Base-by-base conservation (phyloP, 2,113 vertebrate species). In the Sebastes schlegelii region DNA sequence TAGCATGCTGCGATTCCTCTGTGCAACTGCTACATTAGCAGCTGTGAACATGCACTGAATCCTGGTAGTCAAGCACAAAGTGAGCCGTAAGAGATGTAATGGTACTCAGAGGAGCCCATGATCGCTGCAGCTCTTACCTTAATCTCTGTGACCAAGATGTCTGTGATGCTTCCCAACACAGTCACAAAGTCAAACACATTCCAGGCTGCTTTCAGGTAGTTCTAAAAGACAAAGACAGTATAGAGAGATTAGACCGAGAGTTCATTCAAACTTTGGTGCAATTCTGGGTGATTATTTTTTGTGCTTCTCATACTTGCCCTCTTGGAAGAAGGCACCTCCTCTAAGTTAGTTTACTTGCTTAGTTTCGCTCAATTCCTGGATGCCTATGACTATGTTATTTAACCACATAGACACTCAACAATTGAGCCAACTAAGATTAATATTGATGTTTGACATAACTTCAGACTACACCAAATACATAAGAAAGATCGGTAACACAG, bases 101-200 rank as follows among this genome's bases (percentile, higher is more conserved):
- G 55, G 34, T 58, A n/a, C 55, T 12, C 42, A 14, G 58, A 9
- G 40, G 21, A 58, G n/a, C 12, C 4, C 14, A 16, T 0, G 48
- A 40, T 21, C 17, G 8, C 81, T 19, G 66, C 72, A 19, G 40
- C 71, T 94, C 96, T 97, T 94, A 99, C 98, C 94, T 97, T 97
- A 86, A 99, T 97, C 95, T 99, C 98, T 60, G 98, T 99, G 91
- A 98, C 97, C 95, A 99, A 94, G 94, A 99, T 99, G 96, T 99
- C 98, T 88, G 98, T 99, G 93, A 99, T 98, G 96, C 98, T 99
- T 90, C 98, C 98, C 90, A 99, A 94, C 80, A 99, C 98, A 1
- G 98, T 99, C 79, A 99, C 97, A 93, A 99, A 99, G 94, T 99
- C 98, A 93, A 99, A 99, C 80, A 99, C 96, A 13, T 99, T 99